Conservation (phyloP, 2,113 vertebrate genomes). For the Grallaria varia region DNA sequence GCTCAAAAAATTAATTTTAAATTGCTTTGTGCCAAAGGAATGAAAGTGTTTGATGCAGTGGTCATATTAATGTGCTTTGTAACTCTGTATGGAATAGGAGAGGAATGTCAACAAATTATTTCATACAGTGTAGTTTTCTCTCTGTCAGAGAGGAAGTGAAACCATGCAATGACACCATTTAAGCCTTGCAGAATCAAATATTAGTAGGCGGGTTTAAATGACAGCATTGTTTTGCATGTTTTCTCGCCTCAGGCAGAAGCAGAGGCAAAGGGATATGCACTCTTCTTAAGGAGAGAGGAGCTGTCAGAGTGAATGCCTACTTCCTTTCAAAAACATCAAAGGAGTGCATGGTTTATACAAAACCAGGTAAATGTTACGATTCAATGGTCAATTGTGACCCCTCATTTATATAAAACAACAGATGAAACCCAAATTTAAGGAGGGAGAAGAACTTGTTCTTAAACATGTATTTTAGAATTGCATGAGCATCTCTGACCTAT, state of each 20-base stretch:
- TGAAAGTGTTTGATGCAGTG: neutral
- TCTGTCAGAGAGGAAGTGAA: constrained; percentile 13
- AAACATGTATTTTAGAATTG: neutral
- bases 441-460: neutral
- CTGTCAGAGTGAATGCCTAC: neutral
- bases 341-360: neutral
- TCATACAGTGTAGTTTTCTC: neutral
- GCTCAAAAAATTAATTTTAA: neutral
- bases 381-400: neutral
- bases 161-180: neutral
- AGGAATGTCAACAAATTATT: constrained; percentile 38
- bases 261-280: neutral
- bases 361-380: neutral
- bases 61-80: neutral
- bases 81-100: constrained; percentile 6
- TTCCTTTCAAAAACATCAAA: neutral
- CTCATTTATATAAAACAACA: neutral
- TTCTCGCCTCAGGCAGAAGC: neutral
- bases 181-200: neutral
- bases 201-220: neutral
- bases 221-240: neutral
- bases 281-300: neutral
- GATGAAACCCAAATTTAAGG: neutral
- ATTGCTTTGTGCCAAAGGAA: neutral
- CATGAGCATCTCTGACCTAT: neutral